Evolutionary conservation across 2,888 invertebrate species (phyloP), one percentile per base, ranked within the genome.

Genomic region (Amblyjoppa proteus): DNA sequence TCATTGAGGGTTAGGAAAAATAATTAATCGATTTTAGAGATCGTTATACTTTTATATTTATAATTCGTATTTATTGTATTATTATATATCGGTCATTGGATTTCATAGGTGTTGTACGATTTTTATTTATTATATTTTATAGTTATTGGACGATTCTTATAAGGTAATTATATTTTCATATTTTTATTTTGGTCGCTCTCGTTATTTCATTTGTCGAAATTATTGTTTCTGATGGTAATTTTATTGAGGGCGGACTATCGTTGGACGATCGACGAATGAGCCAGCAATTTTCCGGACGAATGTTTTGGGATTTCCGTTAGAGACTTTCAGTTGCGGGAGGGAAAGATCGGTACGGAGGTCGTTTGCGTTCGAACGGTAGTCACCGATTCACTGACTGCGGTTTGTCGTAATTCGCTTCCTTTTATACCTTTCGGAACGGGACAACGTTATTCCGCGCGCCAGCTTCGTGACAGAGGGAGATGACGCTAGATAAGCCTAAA

Each of bases 331-430:
- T 13, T 20, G 9, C 9, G 56, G 56, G 31, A 28, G 45, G 28
- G n/a, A 64, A 70, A 6, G 34, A 71, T 49, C 61, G 13, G 25
- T 34, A 41, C 11, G 25, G 45, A 13, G 16, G 76, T 56, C 20
- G 34, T 3, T 45, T 16, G 53, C 74, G 85, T 77, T 88, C 84
- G 81, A 81, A 73, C 83, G 78, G 69, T 83, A 85, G 75, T 81
- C 81, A 81, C 73, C 73, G 75, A 88, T 89, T 90, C 84, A 92
- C 92, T 91, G 90, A 89, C 88, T 87, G 28, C 83, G 89, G 83
- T 87, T 87, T 85, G 87, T 88, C 87, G 85, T 85, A 85, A 84
- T 68, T 84, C 88, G 82, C 75, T 89, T 89, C 88, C 92, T 92
- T 92, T 91, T 92, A 92, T 92, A 92, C 89, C 86, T 84, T 87